phyloP scores from a whole-genome alignment of 2,797 vertebrate species.

The Notoglanidium macrostoma region DNA sequence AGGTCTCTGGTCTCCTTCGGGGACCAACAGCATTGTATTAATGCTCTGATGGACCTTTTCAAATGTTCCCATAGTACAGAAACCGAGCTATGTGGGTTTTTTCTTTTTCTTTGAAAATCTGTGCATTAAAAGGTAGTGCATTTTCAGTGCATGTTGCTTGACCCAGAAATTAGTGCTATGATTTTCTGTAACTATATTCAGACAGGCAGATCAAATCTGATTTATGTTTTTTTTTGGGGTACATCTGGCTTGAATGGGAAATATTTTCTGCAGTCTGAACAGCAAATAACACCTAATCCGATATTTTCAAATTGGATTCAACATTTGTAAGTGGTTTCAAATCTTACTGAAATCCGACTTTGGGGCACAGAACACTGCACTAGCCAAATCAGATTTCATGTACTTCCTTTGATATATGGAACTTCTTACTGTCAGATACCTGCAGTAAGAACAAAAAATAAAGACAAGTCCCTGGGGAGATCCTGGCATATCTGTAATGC shows the following conservation, averaged over 20 bases:
- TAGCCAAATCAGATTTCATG: neutral
- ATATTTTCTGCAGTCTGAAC: neutral
- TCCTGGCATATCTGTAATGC: neutral
- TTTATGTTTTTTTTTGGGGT: neutral
- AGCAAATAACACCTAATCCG: neutral
- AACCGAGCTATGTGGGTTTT: no score
- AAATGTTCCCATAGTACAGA: neutral
- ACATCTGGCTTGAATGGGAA: neutral
- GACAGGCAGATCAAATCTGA: neutral
- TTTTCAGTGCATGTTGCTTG: neutral
- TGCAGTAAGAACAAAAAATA: neutral
- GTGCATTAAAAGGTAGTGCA: neutral
- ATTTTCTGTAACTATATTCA: neutral
- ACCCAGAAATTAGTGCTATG: neutral
- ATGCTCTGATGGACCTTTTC: neutral
- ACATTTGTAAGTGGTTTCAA: neutral
- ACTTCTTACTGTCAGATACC: neutral
- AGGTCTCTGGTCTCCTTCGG: constrained; percentile 26
- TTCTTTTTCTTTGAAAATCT: neutral
- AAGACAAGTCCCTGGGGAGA: neutral
- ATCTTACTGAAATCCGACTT: neutral
- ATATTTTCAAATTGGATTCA: neutral
- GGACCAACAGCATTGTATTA: constrained; percentile 21
- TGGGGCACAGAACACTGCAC: neutral
- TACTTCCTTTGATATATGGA: neutral